Conservation (phyloP, 92 coral and sea anemone species). For the Blastomussa wellsi region DNA sequence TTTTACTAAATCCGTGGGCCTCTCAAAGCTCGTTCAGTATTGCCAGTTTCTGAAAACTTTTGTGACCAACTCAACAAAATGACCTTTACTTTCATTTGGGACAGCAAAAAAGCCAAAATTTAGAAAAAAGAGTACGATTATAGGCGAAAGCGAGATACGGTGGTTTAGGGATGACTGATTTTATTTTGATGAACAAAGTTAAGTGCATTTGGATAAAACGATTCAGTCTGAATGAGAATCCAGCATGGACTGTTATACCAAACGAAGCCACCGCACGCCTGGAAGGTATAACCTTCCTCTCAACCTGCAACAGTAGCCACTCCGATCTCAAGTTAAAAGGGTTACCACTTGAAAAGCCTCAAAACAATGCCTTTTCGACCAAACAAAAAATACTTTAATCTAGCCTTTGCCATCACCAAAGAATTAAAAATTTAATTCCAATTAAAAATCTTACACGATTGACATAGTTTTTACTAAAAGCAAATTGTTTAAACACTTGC, state of each 20-base stretch:
- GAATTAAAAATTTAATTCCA: too few species aligned
- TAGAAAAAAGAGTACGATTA: constrained; percentile 14
- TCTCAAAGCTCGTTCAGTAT: neutral
- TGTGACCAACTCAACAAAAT: constrained; percentile 4
- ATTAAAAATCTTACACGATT: too few species aligned
- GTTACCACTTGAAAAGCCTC: too few species aligned
- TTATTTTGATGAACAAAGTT: constrained; percentile 1
- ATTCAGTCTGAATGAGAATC: neutral
- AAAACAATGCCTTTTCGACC: too few species aligned
- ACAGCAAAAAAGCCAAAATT: constrained; percentile 32
- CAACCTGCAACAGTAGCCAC: too few species aligned
- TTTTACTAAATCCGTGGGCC: neutral
- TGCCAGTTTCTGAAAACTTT: neutral
- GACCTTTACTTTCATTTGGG: constrained; percentile 27
- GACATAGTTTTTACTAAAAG: too few species aligned
- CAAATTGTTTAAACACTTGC: too few species aligned
- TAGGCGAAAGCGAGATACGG: neutral
- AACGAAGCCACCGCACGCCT: too few species aligned
- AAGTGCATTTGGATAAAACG: constrained; percentile 33
- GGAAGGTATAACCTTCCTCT: too few species aligned
- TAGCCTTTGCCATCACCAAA: too few species aligned
- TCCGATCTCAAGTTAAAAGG: too few species aligned
- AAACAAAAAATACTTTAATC: too few species aligned
- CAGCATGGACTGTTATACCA: constrained; percentile 24
- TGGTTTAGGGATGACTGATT: constrained; percentile 27